Conservation (phyloP, 2,113 vertebrate genomes). For the Pteropus alecto region DNA sequence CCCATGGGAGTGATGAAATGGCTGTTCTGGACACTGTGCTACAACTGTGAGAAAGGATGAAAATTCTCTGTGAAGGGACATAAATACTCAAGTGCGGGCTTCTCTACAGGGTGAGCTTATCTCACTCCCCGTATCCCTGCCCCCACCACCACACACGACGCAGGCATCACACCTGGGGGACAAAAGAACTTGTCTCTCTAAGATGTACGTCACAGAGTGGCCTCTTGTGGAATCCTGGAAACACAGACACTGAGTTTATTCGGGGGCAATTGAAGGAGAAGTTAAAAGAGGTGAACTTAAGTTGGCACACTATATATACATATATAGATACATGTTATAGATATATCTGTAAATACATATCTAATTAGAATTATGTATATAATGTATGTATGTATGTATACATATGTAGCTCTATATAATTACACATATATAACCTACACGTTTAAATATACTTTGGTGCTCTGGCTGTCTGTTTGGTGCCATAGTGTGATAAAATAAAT, state of each 20-base stretch:
- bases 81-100: background rate
- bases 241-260: background rate
- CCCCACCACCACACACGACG: background rate
- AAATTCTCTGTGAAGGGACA: background rate
- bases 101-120: background rate
- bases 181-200: background rate
- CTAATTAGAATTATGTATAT: too few species aligned
- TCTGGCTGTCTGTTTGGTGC: background rate
- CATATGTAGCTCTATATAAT: background rate
- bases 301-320: background rate
- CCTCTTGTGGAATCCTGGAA: background rate
- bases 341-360: too few species aligned
- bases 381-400: background rate
- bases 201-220: background rate
- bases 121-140: background rate
- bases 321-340: too few species aligned
- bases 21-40: background rate
- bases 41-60: background rate
- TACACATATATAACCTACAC: background rate
- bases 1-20: slow-evolving; percentile 3
- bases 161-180: background rate
- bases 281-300: background rate
- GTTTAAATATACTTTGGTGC: background rate
- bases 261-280: background rate
- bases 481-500: background rate